Evolutionary conservation across 2,888 invertebrate genomes (phyloP).

Genomic region (Baronia brevicornis): DNA sequence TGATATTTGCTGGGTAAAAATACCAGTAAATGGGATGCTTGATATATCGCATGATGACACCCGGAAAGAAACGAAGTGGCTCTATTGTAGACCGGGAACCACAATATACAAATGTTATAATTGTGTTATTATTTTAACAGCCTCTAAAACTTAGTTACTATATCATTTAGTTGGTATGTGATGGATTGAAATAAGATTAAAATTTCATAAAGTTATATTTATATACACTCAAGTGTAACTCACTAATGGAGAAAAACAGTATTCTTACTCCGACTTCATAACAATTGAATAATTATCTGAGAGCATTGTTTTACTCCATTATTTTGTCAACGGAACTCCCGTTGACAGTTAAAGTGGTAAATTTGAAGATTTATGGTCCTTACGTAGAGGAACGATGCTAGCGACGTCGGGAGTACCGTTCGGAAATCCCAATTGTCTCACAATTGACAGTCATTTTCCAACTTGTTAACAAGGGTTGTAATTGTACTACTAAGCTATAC

Average conservation of each 20-base stretch:
- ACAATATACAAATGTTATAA: too few relatives aligned
- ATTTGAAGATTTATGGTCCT: conserved; percentile 49
- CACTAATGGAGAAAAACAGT: conserved; percentile 25
- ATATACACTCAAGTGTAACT: conserved; percentile 15
- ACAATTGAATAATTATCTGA: conserved; percentile 43
- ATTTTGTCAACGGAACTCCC: conserved; percentile 49
- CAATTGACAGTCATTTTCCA: conserved; percentile 1
- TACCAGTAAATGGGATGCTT: too few relatives aligned
- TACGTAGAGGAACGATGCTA: conserved; percentile 21
- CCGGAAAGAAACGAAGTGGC: too few relatives aligned
- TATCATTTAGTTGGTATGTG: too few relatives aligned
- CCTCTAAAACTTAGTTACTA: too few relatives aligned
- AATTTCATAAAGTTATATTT: too few relatives aligned
- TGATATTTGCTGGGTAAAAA: too few relatives aligned
- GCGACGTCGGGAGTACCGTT: conserved; percentile 7
- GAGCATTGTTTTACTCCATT: conserved; percentile 48
- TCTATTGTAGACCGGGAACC: too few relatives aligned
- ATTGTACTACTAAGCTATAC: conserved; percentile 27
- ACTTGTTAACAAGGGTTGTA: too few relatives aligned
- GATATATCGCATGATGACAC: too few relatives aligned
- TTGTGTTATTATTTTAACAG: too few relatives aligned
- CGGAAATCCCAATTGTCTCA: conserved; percentile 4
- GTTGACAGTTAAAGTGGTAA: conserved; percentile 50
- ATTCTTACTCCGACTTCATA: conserved; percentile 33
- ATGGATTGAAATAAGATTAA: too few relatives aligned